phyloP scores from a whole-genome alignment of 2,888 invertebrate genomes.

The Dryococelus australis region DNA sequence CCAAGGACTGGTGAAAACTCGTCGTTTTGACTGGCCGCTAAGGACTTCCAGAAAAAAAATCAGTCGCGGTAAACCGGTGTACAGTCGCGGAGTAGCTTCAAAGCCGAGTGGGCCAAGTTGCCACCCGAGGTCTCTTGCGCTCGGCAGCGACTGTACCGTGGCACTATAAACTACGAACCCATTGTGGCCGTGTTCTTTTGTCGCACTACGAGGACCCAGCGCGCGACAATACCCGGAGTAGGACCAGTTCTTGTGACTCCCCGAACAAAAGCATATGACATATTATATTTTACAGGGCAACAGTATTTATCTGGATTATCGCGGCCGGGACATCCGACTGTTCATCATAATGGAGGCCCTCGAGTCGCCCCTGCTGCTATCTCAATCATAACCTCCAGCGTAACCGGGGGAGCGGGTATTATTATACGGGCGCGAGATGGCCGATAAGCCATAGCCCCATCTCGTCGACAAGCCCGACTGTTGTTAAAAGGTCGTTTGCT shows the following conservation, averaged over 20 bases:
- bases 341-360: neutral
- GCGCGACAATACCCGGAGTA: neutral
- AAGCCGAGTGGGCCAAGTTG: no score
- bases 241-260: neutral
- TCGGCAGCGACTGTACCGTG: neutral
- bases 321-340: neutral
- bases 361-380: neutral
- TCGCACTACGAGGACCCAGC: no score
- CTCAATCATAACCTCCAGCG: neutral
- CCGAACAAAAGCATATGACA: conserved; percentile 18
- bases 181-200: neutral
- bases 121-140: no score
- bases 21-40: no score
- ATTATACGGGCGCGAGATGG: neutral
- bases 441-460: neutral
- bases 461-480: neutral
- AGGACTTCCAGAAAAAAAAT: no score
- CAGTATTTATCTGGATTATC: conserved; percentile 29
- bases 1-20: no score
- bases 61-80: no score
- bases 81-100: no score
- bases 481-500: neutral
- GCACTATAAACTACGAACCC: neutral
- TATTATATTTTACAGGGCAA: conserved; percentile 24
- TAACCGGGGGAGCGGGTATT: neutral